These are phyloP conservation scores for Diorhabda carinulata DNA, from an alignment of 1,140 invertebrate species.

Conservation along the genomic window DNA sequence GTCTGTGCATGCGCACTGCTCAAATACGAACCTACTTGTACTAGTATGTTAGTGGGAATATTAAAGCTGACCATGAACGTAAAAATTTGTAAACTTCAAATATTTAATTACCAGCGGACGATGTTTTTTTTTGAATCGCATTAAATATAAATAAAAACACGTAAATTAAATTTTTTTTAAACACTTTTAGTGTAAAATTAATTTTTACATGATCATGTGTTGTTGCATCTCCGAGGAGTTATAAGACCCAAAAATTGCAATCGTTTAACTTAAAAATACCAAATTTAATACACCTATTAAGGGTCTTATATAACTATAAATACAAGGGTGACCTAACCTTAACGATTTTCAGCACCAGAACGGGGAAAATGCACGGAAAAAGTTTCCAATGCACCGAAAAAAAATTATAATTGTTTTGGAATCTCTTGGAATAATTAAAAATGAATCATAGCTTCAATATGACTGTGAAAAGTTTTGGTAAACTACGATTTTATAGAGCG, in stretches of 20 bases:
- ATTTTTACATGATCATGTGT: not conserved
- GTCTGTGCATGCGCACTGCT: constrained; percentile 7
- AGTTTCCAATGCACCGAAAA: too few species aligned
- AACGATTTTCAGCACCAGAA: too few species aligned
- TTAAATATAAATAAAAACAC: not conserved
- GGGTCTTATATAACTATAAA: too few species aligned
- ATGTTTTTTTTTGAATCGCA: not conserved
- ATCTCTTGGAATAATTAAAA: too few species aligned
- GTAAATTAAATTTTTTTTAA: not conserved
- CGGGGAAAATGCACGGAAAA: too few species aligned
- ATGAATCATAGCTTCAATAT: too few species aligned
- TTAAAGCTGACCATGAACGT: constrained; percentile 9
- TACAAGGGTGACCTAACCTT: too few species aligned
- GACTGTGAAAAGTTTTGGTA: too few species aligned
- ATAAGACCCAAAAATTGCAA: too few species aligned
- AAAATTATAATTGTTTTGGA: too few species aligned
- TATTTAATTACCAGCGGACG: not conserved
- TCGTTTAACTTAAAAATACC: not conserved
- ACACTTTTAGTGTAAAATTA: not conserved
- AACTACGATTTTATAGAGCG: too few species aligned
- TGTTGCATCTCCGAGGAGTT: constrained; percentile 1
- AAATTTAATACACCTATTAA: not conserved
- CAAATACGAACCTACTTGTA: constrained; percentile 7
- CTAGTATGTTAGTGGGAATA: constrained; percentile 4
- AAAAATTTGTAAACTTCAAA: not conserved